Evolutionary conservation across 1,140 invertebrate species (phyloP).

Genomic region (Asbolus verrucosus): DNA sequence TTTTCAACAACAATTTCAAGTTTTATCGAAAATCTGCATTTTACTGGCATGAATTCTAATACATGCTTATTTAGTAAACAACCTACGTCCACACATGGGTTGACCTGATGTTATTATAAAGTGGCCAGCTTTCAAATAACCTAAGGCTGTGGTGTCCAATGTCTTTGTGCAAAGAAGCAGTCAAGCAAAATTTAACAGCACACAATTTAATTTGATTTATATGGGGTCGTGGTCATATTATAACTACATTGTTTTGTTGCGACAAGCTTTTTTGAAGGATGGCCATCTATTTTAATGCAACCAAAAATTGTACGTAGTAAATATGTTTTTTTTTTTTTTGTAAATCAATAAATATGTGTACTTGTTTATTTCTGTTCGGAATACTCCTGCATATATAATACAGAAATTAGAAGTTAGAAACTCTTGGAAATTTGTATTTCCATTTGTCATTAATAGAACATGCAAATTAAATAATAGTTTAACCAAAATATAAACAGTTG

Average conservation of each 20-base stretch:
- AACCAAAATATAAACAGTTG: constrained; percentile 15
- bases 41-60: constrained; percentile 25
- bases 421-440: neutral
- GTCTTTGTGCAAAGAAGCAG: neutral
- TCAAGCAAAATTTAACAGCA: constrained; percentile 3
- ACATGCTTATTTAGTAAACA: constrained; percentile 25
- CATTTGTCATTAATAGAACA: constrained; percentile 3
- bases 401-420: neutral
- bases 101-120: constrained; percentile 17
- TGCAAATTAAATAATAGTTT: constrained; percentile 4
- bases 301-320: no score
- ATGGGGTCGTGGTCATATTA: constrained; percentile 2
- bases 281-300: neutral
- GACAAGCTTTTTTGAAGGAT: neutral
- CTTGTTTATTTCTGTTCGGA: neutral
- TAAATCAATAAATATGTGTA: constrained; percentile 17
- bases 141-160: neutral
- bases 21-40: constrained; percentile 21
- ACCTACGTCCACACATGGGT: neutral
- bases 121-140: neutral
- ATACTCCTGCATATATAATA: neutral
- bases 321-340: no score
- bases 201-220: constrained; percentile 20
- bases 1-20: neutral
- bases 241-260: neutral